Evolutionary conservation across 1,140 invertebrate genomes (phyloP).

Genomic region (Trypoxylus dichotomus): DNA sequence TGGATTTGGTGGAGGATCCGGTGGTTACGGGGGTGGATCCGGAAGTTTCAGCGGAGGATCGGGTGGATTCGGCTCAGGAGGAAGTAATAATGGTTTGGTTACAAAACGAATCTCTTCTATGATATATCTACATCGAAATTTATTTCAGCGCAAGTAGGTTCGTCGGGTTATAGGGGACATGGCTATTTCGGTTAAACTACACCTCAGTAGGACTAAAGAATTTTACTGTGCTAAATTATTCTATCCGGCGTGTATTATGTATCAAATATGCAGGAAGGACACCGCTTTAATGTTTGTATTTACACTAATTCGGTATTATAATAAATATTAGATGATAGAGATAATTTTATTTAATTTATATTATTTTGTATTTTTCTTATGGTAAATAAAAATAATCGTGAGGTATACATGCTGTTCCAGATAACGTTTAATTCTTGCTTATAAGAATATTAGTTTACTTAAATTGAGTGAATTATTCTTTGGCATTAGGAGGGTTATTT

Average conservation of each 20-base stretch:
- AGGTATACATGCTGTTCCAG: no score
- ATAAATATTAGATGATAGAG: neutral
- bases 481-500: no score
- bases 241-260: neutral
- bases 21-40: neutral
- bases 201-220: neutral
- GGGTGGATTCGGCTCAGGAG: neutral
- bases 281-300: constrained; percentile 11
- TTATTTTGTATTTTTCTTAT: no score
- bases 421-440: no score
- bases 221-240: neutral
- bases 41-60: neutral
- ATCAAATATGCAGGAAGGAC: neutral
- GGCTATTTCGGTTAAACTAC: neutral
- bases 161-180: neutral
- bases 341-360: no score
- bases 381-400: no score
- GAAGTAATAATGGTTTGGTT: neutral
- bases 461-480: no score
- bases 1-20: neutral
- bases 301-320: neutral
- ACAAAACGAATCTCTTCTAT: neutral
- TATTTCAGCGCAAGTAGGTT: neutral
- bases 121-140: neutral
- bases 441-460: no score